A percentile compares a stretch with the other conserved stretches of the same genome.
These are phyloP conservation scores for Drosophila nebulosa DNA, from an alignment of 1,140 invertebrate species.

Conservation along the genomic window DNA sequence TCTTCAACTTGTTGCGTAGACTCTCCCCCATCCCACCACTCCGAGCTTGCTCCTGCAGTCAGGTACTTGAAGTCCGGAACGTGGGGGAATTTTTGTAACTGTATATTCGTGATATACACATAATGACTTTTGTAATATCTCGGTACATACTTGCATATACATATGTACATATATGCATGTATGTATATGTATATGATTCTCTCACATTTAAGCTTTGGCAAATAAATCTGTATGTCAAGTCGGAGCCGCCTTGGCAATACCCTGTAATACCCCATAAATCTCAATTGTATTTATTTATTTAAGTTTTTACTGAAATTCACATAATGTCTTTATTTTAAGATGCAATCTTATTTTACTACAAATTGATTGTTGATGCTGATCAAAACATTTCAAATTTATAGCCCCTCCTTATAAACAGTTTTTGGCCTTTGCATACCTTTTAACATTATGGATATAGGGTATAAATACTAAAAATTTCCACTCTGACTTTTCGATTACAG, in stretches of 20 bases:
- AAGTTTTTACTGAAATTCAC: too few species aligned
- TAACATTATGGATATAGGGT: background rate
- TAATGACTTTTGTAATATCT: slow-evolving; percentile 25
- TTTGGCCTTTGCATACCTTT: background rate
- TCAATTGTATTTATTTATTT: too few species aligned
- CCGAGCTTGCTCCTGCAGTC: slow-evolving; percentile 11
- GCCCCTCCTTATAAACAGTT: too few species aligned
- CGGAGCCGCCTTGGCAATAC: background rate
- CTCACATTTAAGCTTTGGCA: background rate
- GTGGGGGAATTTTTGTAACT: slow-evolving; percentile 51
- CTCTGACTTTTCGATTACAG: slow-evolving; percentile 25
- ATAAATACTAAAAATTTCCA: slow-evolving; percentile 43
- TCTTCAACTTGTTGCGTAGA: slow-evolving; percentile 59
- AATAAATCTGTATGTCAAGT: background rate
- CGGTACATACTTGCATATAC: slow-evolving; percentile 6
- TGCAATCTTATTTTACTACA: too few species aligned
- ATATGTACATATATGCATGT: background rate
- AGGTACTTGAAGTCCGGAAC: slow-evolving; percentile 9
- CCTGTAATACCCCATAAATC: background rate
- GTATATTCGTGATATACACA: slow-evolving; percentile 43
- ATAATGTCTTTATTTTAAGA: too few species aligned
- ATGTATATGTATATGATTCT: background rate
- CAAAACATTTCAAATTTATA: too few species aligned
- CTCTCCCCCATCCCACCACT: background rate
- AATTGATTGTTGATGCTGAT: too few species aligned